Percentiles rank a stretch among this genome's conserved stretches.
Evolutionary conservation across 2,797 vertebrate species (phyloP).

Genomic region (Pygocentrus nattereri): DNA sequence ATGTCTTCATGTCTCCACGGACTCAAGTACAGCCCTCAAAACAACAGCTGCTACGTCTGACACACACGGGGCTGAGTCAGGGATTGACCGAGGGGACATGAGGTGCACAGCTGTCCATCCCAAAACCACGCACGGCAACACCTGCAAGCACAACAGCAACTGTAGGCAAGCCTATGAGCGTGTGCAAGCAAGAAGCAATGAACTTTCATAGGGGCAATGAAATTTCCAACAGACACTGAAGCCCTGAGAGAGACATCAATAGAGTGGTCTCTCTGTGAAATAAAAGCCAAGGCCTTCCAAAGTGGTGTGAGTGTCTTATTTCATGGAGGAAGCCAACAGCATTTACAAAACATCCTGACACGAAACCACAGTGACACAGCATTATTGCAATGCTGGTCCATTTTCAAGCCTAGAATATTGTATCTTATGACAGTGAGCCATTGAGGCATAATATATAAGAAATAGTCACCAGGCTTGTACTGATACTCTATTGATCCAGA

Average conservation of each 20-base stretch:
- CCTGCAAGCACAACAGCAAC: slow-evolving; percentile 60
- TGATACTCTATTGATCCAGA: neutral
- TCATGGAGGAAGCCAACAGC: slow-evolving; percentile 62
- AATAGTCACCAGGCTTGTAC: neutral
- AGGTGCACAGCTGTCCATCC: slow-evolving; percentile 49
- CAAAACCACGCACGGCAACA: slow-evolving; percentile 50
- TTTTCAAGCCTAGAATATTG: neutral
- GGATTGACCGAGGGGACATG: slow-evolving; percentile 18
- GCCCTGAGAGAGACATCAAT: slow-evolving; percentile 7
- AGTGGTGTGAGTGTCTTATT: slow-evolving; percentile 63
- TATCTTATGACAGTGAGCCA: neutral
- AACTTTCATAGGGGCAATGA: neutral
- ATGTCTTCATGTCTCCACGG: neutral
- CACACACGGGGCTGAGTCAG: slow-evolving; percentile 17
- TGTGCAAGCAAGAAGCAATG: slow-evolving; percentile 1
- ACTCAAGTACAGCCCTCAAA: slow-evolving; percentile 25
- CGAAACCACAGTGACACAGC: slow-evolving; percentile 38
- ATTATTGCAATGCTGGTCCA: neutral
- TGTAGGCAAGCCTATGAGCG: slow-evolving; percentile 36
- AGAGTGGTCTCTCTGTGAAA: slow-evolving; percentile 25
- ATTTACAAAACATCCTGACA: slow-evolving; percentile 27
- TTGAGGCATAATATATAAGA: neutral
- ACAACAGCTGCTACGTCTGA: slow-evolving; percentile 49
- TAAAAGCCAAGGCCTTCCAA: slow-evolving; percentile 7
- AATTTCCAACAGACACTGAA: neutral